Conservation (phyloP, 2,113 vertebrate genomes). For the Hippocampus barbouri region DNA sequence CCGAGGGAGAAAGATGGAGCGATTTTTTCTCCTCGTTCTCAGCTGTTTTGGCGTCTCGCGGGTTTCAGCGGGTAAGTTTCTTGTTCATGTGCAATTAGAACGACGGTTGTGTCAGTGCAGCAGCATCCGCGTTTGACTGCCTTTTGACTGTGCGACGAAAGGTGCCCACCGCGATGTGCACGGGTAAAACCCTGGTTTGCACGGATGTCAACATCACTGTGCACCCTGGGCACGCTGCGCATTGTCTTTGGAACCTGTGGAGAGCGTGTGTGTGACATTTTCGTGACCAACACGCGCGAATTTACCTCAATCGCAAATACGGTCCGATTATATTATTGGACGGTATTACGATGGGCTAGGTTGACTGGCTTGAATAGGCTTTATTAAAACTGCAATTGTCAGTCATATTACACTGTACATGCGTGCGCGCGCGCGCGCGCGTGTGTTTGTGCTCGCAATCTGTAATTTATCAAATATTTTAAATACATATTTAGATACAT, state of each 20-base stretch:
- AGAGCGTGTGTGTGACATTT: not conserved
- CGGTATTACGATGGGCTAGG: not conserved
- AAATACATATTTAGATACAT: not conserved
- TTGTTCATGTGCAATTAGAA: constrained; percentile 17
- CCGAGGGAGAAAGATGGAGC: constrained; percentile 68
- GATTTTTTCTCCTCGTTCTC: constrained; percentile 64
- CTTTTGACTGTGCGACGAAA: constrained; percentile 4
- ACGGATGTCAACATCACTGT: not conserved
- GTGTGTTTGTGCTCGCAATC: not conserved
- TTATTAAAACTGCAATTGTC: not conserved
- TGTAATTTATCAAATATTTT: not conserved
- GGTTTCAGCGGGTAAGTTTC: constrained; percentile 72
- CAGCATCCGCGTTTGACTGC: not conserved
- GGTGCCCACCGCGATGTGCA: not conserved
- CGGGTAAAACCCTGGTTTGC: constrained; percentile 1
- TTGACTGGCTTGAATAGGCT: not conserved
- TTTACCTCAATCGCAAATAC: not conserved
- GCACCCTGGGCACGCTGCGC: not conserved
- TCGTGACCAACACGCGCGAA: not conserved
- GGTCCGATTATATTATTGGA: not conserved
- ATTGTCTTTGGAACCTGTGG: constrained; percentile 11
- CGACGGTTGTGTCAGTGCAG: constrained; percentile 9
- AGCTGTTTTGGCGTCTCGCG: constrained; percentile 62
- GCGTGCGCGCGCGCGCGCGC: not conserved
- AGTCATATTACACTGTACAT: not conserved